These are phyloP conservation scores for Lasioglossum oenotherae DNA, from an alignment of 2,888 invertebrate genomes.

Conservation along the genomic window DNA sequence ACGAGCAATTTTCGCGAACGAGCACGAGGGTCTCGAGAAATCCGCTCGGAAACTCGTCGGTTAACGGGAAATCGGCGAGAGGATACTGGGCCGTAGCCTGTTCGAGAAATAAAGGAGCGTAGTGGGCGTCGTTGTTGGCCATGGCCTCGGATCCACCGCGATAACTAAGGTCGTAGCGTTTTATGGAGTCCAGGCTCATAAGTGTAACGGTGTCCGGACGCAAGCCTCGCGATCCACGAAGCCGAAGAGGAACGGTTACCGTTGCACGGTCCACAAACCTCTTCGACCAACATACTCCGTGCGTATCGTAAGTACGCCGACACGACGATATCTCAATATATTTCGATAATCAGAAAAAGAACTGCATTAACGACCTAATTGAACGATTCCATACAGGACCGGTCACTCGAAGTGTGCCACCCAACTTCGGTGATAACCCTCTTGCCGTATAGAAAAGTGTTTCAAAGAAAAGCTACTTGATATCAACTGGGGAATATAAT, in stretches of 20 bases:
- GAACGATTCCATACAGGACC: too few species aligned
- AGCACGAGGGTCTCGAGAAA: not conserved
- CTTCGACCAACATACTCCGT: conserved; percentile 52
- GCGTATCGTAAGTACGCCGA: not conserved
- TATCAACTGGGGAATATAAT: too few species aligned
- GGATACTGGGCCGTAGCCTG: not conserved
- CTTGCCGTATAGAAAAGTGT: too few species aligned
- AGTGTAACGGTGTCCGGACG: conserved; percentile 82
- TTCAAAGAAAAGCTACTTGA: too few species aligned
- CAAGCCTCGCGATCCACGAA: conserved; percentile 65
- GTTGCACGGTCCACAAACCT: conserved; percentile 83
- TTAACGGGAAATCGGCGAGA: conserved; percentile 36
- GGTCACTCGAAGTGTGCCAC: too few species aligned
- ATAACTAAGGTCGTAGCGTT: conserved; percentile 66
- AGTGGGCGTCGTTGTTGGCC: conserved; percentile 52
- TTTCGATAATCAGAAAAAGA: not conserved
- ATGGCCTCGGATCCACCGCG: conserved; percentile 50
- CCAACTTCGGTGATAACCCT: too few species aligned
- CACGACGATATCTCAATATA: not conserved
- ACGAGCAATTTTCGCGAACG: not conserved
- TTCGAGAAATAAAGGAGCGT: conserved; percentile 35
- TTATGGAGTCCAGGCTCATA: conserved; percentile 75
- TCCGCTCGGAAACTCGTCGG: conserved; percentile 21
- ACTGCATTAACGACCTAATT: not conserved
- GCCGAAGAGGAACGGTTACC: conserved; percentile 74